Conservation (phyloP, 2,113 vertebrate species). For the Paratilapia polleni region DNA sequence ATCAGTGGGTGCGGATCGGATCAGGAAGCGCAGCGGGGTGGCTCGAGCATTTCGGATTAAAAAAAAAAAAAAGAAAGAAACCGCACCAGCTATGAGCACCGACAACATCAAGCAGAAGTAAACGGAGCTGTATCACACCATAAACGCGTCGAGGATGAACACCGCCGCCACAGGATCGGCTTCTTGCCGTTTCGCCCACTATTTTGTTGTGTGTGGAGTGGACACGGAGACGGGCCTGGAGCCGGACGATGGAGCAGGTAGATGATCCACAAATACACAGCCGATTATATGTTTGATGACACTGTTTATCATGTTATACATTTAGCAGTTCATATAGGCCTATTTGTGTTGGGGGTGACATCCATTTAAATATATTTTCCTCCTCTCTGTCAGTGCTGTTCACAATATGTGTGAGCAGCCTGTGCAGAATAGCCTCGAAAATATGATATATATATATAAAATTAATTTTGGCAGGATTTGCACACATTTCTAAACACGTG, state of each 20-base stretch:
- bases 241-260: constrained; percentile 92
- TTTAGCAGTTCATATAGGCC: neutral
- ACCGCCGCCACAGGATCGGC: constrained; percentile 72
- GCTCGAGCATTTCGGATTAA: constrained; percentile 23
- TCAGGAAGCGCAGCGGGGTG: neutral
- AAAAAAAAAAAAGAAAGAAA: too few relatives aligned
- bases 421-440: neutral
- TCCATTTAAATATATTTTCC: constrained; percentile 15
- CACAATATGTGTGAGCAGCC: neutral
- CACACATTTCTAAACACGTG: rapidly evolving
- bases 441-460: neutral
- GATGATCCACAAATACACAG: neutral
- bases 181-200: constrained; percentile 92
- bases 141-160: constrained; percentile 68
- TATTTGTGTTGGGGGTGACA: constrained; percentile 4
- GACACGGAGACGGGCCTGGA: constrained; percentile 93
- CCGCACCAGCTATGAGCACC: constrained; percentile 42
- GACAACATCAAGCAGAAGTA: neutral
- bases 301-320: neutral
- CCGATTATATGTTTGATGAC: neutral
- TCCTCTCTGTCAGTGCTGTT: constrained; percentile 8
- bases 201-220: constrained; percentile 92
- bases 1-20: constrained; percentile 7
- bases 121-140: constrained; percentile 35
- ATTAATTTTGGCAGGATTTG: neutral